phyloP scores from a whole-genome alignment of 2,113 vertebrate species.

The Nothocercus julius region DNA sequence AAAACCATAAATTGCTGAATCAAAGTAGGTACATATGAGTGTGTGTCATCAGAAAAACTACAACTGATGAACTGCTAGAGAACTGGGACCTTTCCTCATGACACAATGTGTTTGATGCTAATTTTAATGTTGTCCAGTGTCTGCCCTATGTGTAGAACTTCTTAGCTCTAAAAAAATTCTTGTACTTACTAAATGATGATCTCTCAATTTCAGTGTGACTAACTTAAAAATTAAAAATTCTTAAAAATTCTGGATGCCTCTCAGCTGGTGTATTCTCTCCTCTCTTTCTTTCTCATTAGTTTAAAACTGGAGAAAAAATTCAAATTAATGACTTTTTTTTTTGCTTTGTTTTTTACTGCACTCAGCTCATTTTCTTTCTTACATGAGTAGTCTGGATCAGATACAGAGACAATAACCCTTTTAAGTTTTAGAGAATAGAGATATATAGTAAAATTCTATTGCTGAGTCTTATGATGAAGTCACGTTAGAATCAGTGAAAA shows the following conservation, averaged over 20 bases:
- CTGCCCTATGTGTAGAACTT: too few relatives aligned
- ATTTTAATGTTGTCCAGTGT: too few relatives aligned
- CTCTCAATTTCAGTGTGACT: too few relatives aligned
- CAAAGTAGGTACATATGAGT: not conserved
- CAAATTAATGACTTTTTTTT: not conserved
- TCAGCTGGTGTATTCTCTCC: too few relatives aligned
- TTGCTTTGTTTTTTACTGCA: not conserved
- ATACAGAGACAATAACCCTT: not conserved
- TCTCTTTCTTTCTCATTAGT: not conserved
- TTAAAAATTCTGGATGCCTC: too few relatives aligned
- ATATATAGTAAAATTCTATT: not conserved
- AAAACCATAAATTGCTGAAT: not conserved
- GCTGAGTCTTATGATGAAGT: not conserved
- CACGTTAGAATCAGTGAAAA: not conserved
- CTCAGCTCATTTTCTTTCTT: not conserved
- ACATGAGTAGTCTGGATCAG: not conserved
- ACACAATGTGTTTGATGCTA: not conserved
- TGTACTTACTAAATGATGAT: too few relatives aligned
- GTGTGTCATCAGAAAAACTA: not conserved
- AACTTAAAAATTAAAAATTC: too few relatives aligned
- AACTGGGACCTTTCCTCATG: not conserved
- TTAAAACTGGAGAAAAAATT: too few relatives aligned
- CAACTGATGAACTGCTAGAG: not conserved
- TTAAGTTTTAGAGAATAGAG: not conserved
- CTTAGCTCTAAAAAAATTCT: too few relatives aligned